Percentiles rank a stretch among this genome's conserved stretches.
phyloP scores from a whole-genome alignment of 2,888 invertebrate species.

The Limnephilus rhombicus region DNA sequence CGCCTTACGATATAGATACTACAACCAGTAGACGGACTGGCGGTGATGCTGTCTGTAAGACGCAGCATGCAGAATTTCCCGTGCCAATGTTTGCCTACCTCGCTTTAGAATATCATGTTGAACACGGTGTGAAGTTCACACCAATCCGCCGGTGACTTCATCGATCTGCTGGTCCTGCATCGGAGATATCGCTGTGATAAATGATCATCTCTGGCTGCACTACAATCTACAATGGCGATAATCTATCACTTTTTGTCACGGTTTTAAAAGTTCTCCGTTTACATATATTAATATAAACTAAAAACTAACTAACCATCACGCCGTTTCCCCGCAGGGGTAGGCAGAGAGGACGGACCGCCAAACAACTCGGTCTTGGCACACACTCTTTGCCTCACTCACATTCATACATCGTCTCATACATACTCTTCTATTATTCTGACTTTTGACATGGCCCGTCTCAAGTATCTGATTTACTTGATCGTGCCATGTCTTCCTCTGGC shows the following conservation, averaged over 20 bases:
- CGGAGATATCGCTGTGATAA: neutral
- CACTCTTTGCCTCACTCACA: too few relatives aligned
- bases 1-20: too few relatives aligned
- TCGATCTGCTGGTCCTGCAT: neutral
- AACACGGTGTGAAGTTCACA: neutral
- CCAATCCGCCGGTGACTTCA: conserved; percentile 21
- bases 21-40: neutral
- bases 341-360: too few relatives aligned
- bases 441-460: too few relatives aligned
- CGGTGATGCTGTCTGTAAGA: neutral
- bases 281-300: too few relatives aligned
- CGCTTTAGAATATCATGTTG: neutral
- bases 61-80: neutral
- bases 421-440: too few relatives aligned
- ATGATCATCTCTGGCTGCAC: neutral
- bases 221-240: neutral
- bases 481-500: too few relatives aligned
- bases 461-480: too few relatives aligned
- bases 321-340: too few relatives aligned
- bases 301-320: too few relatives aligned
- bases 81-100: neutral
- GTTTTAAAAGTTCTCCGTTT: neutral
- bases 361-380: too few relatives aligned
- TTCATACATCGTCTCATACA: too few relatives aligned
- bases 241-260: neutral